Evolutionary conservation across 1,140 invertebrate genomes (phyloP).

Genomic region (Phthorimaea operculella): DNA sequence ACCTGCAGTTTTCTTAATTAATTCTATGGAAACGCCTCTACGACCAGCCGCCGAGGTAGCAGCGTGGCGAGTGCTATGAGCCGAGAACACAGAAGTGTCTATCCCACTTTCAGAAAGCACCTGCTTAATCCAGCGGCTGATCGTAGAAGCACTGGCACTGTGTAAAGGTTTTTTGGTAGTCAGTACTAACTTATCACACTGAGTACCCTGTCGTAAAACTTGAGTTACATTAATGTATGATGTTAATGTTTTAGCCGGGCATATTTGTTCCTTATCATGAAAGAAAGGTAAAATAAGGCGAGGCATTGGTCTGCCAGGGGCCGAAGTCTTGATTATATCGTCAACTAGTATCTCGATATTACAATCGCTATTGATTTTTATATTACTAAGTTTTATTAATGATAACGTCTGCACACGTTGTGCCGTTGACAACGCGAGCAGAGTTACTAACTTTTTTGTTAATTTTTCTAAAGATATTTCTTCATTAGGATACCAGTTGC

Average conservation of each 20-base stretch:
- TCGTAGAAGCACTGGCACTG: conserved; percentile 1
- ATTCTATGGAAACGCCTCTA: not conserved
- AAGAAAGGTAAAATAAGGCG: conserved; percentile 11
- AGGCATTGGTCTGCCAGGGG: conserved; percentile 4
- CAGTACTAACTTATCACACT: not conserved
- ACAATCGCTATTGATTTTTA: not conserved
- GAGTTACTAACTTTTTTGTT: too few relatives aligned
- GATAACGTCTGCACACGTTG: too few relatives aligned
- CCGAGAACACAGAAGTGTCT: conserved; percentile 2
- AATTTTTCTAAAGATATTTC: not conserved
- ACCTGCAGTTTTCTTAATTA: conserved; percentile 6
- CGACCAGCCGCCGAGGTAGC: conserved; percentile 2
- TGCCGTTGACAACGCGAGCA: too few relatives aligned
- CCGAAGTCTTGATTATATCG: conserved; percentile 14
- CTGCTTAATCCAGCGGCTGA: conserved; percentile 8
- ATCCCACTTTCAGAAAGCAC: not conserved
- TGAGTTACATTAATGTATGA: conserved; percentile 9
- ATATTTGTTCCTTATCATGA: conserved; percentile 9
- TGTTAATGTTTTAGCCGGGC: conserved; percentile 10
- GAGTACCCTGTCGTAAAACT: not conserved
- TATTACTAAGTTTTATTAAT: conserved; percentile 9
- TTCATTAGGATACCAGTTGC: conserved; percentile 10
- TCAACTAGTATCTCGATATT: conserved; percentile 9
- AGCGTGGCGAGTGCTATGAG: conserved; percentile 9
- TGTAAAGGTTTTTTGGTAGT: conserved; percentile 6